Percentiles rank a stretch among this genome's conserved stretches.
phyloP scores from a whole-genome alignment of 2,888 invertebrate genomes.

The Petrophora chlorosata region DNA sequence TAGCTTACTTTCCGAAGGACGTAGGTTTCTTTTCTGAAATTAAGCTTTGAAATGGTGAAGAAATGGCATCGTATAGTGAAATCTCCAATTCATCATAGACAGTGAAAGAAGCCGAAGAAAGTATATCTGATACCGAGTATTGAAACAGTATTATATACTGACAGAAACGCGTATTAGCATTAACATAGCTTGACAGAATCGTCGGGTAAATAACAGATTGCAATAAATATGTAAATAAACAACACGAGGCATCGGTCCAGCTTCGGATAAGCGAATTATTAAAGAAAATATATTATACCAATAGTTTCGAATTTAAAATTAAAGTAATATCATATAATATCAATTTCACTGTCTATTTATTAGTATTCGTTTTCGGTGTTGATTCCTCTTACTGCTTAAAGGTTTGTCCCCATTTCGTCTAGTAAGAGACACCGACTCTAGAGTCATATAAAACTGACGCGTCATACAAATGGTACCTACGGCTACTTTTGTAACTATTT shows the following conservation, averaged over 20 bases:
- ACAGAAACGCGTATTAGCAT: conserved; percentile 21
- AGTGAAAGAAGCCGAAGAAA: conserved; percentile 65
- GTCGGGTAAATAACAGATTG: conserved; percentile 70
- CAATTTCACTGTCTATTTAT: conserved; percentile 83
- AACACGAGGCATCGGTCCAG: conserved; percentile 63
- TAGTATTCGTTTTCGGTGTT: conserved; percentile 82
- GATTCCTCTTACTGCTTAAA: conserved; percentile 75
- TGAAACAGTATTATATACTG: conserved; percentile 3
- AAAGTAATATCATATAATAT: conserved; percentile 76
- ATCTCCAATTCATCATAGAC: conserved; percentile 66
- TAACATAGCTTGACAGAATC: conserved; percentile 46
- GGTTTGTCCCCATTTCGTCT: conserved; percentile 71
- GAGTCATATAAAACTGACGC: not conserved
- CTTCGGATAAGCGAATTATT: conserved; percentile 67
- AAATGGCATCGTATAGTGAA: conserved; percentile 14
- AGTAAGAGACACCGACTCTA: conserved; percentile 5
- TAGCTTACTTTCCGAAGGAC: no score
- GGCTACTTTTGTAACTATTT: conserved; percentile 18
- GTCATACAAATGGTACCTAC: not conserved
- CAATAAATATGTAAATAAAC: conserved; percentile 81
- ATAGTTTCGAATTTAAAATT: conserved; percentile 79
- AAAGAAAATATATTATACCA: conserved; percentile 52
- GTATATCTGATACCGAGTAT: conserved; percentile 17
- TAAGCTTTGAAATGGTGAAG: not conserved
- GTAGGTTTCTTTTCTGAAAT: no score